Evolutionary conservation across 1,140 invertebrate species (phyloP).

Genomic region (Euglossa dilemma): DNA sequence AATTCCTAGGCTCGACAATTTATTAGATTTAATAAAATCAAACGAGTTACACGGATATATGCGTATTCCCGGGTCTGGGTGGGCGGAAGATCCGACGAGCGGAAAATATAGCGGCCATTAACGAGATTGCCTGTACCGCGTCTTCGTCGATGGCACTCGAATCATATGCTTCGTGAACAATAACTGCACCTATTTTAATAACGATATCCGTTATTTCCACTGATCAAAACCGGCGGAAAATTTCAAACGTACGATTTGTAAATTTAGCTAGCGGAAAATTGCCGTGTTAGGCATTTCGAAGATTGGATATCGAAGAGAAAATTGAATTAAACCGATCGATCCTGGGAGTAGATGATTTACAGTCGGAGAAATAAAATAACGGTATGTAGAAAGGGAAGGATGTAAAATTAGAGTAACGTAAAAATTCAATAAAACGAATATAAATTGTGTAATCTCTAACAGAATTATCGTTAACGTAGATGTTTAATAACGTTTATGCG

Average conservation of each 20-base stretch:
- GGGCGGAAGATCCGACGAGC: conserved; percentile 66
- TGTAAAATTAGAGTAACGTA: no score
- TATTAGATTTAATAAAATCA: conserved; percentile 80
- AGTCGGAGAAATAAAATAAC: no score
- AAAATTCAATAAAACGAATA: no score
- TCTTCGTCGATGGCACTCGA: conserved; percentile 67
- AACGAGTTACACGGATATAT: conserved; percentile 75
- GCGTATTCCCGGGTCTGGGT: conserved; percentile 56
- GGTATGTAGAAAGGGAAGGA: no score
- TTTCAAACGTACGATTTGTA: neutral
- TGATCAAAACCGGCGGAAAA: neutral
- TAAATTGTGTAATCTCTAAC: no score
- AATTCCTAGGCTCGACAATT: conserved; percentile 64
- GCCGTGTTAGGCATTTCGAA: no score
- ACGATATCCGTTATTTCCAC: conserved; percentile 5
- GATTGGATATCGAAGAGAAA: no score
- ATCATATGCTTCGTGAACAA: conserved; percentile 66
- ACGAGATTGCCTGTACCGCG: conserved; percentile 76
- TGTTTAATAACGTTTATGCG: no score
- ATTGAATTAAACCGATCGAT: neutral
- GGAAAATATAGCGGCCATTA: conserved; percentile 75
- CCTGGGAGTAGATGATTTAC: no score
- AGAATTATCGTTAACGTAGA: no score
- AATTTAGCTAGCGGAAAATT: neutral
- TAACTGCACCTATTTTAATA: conserved; percentile 20